Evolutionary conservation across 2,113 vertebrate genomes (phyloP), one percentile per base, ranked within the genome.

Genomic region (Phocoena phocoena): DNA sequence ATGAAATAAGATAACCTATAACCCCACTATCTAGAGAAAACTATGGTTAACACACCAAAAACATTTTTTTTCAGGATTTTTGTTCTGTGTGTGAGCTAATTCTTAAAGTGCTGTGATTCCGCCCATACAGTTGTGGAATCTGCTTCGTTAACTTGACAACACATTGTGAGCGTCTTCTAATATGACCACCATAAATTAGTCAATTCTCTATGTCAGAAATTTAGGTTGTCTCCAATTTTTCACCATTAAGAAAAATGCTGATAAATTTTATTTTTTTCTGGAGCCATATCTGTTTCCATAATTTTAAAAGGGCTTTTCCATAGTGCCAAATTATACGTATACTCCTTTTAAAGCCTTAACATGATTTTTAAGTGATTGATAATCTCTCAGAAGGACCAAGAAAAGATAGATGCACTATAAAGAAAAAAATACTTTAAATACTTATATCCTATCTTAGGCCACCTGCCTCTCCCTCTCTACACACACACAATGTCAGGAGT

Each of bases 211-310:
- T 8, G 21, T 63, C 67, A 55, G 38, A 86, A 71, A 83, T 80
- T 50, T 62, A 63, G 25, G 36, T 41, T 58, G 28, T 83, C 88
- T 68, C n/a, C 44, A 65, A 74, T 63, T 86, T 96, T 89, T 97
- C 73, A 93, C 23, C 63, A 79, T 95, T 95, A 88, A 36, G 58
- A 68, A 95, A 93, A 94, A 63, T 85, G 47, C 68, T 77, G 86
- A 80, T 77, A 82, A 71, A 88, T 94, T 65, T n/a, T 94, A 50
- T 62, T 88, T 94, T 93, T 85, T 68, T 21, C 53, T 21, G 26
- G 8, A 79, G 55, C 5, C 36, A 60, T 96, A 70, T 84, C 93
- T 89, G 44, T 87, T 85, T 95, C 62, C 20, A 53, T 53, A 23
- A 77, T 25, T 73, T 58, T 74, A 53, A 90, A 92, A 76, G 25